Conservation (phyloP, 2,888 invertebrate genomes). For the Drosophila incognita region DNA sequence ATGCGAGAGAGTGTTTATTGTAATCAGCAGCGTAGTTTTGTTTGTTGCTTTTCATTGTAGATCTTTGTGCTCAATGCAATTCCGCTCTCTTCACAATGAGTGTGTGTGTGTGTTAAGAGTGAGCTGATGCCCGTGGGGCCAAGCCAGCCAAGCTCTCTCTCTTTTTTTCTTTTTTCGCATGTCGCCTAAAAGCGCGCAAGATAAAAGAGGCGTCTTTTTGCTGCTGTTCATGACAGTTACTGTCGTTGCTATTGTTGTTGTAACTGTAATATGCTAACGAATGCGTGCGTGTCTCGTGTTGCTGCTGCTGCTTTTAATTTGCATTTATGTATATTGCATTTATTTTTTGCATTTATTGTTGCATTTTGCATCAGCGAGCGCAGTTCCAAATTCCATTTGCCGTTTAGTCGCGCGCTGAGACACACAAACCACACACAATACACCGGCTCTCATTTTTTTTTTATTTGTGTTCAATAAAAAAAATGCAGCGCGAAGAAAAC, state of each 20-base stretch:
- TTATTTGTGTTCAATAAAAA: background rate
- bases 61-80: slow-evolving; percentile 2
- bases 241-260: slow-evolving; percentile 21
- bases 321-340: slow-evolving; percentile 37
- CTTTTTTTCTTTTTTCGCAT: slow-evolving; percentile 11
- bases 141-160: background rate
- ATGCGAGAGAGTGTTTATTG: background rate
- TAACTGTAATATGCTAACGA: slow-evolving; percentile 41
- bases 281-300: slow-evolving; percentile 11
- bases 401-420: slow-evolving; percentile 37
- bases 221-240: background rate
- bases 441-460: background rate
- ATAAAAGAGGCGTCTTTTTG: slow-evolving; percentile 4
- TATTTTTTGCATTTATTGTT: slow-evolving; percentile 14
- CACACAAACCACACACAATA: slow-evolving; percentile 13
- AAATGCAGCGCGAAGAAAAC: slow-evolving; percentile 7
- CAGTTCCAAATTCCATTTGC: slow-evolving; percentile 27
- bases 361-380: slow-evolving; percentile 12
- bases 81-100: background rate
- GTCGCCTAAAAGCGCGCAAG: slow-evolving; percentile 56
- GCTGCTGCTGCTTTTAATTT: slow-evolving; percentile 28
- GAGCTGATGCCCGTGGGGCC: background rate
- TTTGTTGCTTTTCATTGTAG: slow-evolving; percentile 4
- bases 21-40: background rate
- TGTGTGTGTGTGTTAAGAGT: slow-evolving; percentile 1